Percentiles rank a stretch among this genome's conserved stretches.
phyloP scores from a whole-genome alignment of 2,797 vertebrate species.

The Hyperoplus immaculatus region DNA sequence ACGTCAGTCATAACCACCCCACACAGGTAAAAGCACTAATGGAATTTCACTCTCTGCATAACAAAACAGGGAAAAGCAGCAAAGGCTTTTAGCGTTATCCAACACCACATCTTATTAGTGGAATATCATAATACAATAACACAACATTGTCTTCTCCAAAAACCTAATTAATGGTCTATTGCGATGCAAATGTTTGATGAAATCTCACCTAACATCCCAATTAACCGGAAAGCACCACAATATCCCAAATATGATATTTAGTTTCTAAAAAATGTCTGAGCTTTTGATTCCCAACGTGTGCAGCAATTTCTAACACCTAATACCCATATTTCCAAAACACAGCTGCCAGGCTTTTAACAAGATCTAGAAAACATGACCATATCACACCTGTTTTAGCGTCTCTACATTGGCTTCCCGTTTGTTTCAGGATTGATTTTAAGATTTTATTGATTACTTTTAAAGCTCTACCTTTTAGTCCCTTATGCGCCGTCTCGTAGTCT shows the following conservation, averaged over 20 bases:
- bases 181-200: slow-evolving; percentile 69
- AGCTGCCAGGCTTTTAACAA: too few species aligned
- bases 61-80: slow-evolving; percentile 53
- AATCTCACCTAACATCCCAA: slow-evolving; percentile 75
- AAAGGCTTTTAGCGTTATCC: slow-evolving; percentile 68
- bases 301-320: slow-evolving; percentile 21
- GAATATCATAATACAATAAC: slow-evolving; percentile 79
- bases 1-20: slow-evolving; percentile 19
- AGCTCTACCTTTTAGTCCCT: too few species aligned
- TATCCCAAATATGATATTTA: slow-evolving; percentile 39
- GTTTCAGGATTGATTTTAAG: too few species aligned
- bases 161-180: slow-evolving; percentile 76
- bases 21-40: slow-evolving; percentile 54
- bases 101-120: slow-evolving; percentile 74
- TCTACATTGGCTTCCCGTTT: too few species aligned
- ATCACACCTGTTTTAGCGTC: too few species aligned
- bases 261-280: slow-evolving; percentile 44
- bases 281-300: slow-evolving; percentile 33
- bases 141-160: slow-evolving; percentile 63
- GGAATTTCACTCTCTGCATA: slow-evolving; percentile 59
- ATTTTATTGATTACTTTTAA: too few species aligned
- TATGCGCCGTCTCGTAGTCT: too few species aligned
- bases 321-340: not conserved
- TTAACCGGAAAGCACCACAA: slow-evolving; percentile 48
- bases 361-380: too few species aligned